Evolutionary conservation across 2,797 vertebrate genomes (phyloP), one percentile per base, ranked within the genome.

Genomic region (Pseudomugil tenellus): DNA sequence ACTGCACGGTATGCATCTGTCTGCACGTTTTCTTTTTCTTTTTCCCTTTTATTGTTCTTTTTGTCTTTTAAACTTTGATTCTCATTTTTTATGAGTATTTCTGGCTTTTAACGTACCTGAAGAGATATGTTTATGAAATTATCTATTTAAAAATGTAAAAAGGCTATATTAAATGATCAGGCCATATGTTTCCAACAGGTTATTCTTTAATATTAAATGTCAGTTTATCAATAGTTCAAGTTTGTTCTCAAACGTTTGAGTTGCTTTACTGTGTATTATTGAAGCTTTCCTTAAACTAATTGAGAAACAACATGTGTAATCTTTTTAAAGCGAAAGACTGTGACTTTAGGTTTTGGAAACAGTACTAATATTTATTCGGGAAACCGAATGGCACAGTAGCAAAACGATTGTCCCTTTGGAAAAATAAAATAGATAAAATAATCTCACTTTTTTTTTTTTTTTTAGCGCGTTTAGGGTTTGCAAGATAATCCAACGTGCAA

Each of bases 301-400:
- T 29, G 29, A 29, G 29, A 29, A 6, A n/a, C 6, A 3, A 29
- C 29, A 29, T 29, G 29, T 6, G 29, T 29, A 29, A 32, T 7
- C 54, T 26, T 26, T 39, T 52, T n/a, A n/a, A n/a, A n/a, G 11
- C 26, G 26, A 63, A 26, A 29, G 51, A 52, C 60, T 31, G 48
- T 34, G 58, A 46, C n/a, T 48, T 2, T 7, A 5, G 54, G 59
- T 58, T 69, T 71, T 62, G 34, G 17, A 51, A 64, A 43, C 9
- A 56, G 32, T 53, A 13, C 49, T 19, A 32, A 67, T 77, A 62
- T 53, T 57, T 64, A 63, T 55, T 28, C 26, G 58, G 19, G 52
- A 63, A 75, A 48, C 26, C 41, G 54, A 64, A 39, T 28, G 51
- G 69, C 73, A 66, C 35, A 58, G n/a, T n/a, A n/a, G n/a, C n/a